Percentiles rank a stretch among this genome's conserved stretches.
phyloP scores from a whole-genome alignment of 2,113 vertebrate species.

The Pluvialis apricaria region DNA sequence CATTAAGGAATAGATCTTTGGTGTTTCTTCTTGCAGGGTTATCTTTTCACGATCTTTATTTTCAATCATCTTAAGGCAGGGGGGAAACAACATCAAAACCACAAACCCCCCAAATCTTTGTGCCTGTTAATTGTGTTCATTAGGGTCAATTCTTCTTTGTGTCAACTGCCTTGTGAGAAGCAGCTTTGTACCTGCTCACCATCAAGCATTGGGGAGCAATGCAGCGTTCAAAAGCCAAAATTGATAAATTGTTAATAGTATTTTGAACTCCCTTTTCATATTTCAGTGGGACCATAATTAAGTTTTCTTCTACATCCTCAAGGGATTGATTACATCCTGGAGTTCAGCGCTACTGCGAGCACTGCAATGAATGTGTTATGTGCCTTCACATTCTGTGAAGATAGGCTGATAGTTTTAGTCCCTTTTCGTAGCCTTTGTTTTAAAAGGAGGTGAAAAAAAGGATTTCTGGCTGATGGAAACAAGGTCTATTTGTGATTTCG shows the following conservation, averaged over 20 bases:
- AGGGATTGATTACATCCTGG: neutral
- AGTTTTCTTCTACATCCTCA: neutral
- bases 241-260: neutral
- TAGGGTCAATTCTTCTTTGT: neutral
- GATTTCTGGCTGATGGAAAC: neutral
- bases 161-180: neutral
- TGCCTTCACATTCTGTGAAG: neutral
- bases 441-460: too few species aligned
- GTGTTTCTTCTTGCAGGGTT: neutral
- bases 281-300: neutral
- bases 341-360: neutral
- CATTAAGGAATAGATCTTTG: too few species aligned
- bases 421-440: neutral
- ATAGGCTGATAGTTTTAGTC: neutral
- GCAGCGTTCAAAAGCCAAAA: neutral
- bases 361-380: neutral
- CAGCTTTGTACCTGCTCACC: neutral
- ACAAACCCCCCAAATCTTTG: neutral
- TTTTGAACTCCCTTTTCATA: neutral
- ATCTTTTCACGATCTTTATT: neutral
- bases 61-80: neutral
- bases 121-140: neutral
- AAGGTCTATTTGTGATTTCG: neutral
- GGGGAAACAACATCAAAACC: too few species aligned
- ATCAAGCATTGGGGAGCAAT: neutral